These are phyloP conservation scores for Tinamus guttatus DNA, from an alignment of 2,113 vertebrate genomes.

Conservation along the genomic window DNA sequence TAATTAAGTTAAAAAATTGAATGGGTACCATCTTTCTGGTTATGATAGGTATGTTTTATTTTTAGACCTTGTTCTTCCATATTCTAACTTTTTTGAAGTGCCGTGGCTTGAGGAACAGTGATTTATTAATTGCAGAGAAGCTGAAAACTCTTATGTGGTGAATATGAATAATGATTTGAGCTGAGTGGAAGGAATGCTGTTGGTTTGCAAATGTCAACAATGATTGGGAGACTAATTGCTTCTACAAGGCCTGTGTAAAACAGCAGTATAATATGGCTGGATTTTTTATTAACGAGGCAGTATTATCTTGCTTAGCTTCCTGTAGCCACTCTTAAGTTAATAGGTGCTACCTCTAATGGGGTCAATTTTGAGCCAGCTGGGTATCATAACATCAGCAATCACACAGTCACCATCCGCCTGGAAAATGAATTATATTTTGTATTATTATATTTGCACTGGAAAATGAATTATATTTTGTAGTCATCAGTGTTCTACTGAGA, in stretches of 20 bases:
- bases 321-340: neutral
- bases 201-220: neutral
- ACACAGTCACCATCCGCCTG: neutral
- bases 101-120: neutral
- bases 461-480: neutral
- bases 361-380: neutral
- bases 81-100: neutral
- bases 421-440: neutral
- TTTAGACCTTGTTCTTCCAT: neutral
- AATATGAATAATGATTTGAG: neutral
- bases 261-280: neutral
- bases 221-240: constrained; percentile 13
- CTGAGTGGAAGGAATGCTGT: neutral
- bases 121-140: constrained; percentile 10
- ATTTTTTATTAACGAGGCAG: neutral
- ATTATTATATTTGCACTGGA: too few species aligned
- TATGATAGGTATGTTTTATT: neutral
- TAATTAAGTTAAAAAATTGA: neutral
- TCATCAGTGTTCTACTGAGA: neutral
- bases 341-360: neutral
- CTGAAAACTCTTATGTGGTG: neutral
- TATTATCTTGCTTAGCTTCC: neutral
- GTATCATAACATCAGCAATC: too few species aligned
- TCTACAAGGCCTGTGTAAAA: neutral
- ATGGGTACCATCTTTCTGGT: neutral